Base-by-base conservation (phyloP, 2,113 vertebrate species). In the Limnothrissa miodon region DNA sequence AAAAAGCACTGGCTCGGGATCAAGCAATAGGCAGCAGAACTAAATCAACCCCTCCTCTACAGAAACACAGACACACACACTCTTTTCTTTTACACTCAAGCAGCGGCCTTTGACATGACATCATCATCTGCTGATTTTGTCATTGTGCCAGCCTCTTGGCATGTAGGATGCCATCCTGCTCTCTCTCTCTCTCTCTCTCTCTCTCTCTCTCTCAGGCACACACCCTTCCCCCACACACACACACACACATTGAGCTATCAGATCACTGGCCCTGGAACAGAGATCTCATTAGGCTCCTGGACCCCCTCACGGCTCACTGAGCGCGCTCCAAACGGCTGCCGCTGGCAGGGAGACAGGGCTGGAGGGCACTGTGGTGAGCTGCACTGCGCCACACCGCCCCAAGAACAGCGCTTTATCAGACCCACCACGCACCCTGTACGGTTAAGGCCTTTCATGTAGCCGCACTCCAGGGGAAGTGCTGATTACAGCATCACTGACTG, bases 81-180 rank as follows among this genome's bases (percentile, higher is more conserved):
- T 29, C 59, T 29, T 4, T 10, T 13, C 2, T 21, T 2, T 74
- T 25, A 82, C 80, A 23, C 19, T n/a, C 42, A 56, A 19, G 23
- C 51, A 23, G 51, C 4, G 51, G 19, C 51, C 51, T 56, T 19
- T 19, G 19, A 56, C 51, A 56, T 56, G 51, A 56, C 51, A 56
- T 56, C 51, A 56, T 56, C 51, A 56, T 56, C 51, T 56, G 51
- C 19, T 23, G 21, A 56, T 19, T 56, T 19, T 56, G 51, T 19
- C 1, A 21, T 23, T 19, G 51, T 56, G 51, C 51, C 51, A 56
- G 21, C 19, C 51, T n/a, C 19, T 19, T 56, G 19, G 19, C 83
- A 39, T 81, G 10, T 56, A 15, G 19, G 82, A 39, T 81, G 10
- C 81, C 45, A 70, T 39, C 44, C 83, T 79, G 81, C 42, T 78